These are phyloP conservation scores for Cassiopea andromeda DNA, from an alignment of 30 jellyfish, hydroid and myxozoan genomes.

Conservation along the genomic window DNA sequence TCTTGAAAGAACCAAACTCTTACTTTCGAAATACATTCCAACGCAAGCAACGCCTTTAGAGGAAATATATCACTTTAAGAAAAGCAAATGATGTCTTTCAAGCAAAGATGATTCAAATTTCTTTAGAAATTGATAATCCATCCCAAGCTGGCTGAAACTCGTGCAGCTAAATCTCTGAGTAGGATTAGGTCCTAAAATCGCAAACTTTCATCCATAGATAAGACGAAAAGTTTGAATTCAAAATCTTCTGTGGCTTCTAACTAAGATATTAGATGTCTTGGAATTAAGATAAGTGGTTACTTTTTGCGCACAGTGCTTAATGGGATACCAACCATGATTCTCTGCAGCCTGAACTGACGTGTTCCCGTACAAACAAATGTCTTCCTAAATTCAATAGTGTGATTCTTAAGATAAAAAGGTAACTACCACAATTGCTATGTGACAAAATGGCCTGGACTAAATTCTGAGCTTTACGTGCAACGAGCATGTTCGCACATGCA, in stretches of 20 bases:
- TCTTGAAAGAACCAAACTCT: too few species aligned
- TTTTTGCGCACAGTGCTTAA: background rate
- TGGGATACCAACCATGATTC: background rate
- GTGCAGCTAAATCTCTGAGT: constrained; percentile 17
- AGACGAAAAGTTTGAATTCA: background rate
- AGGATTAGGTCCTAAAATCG: constrained; percentile 21
- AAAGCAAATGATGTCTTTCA: background rate
- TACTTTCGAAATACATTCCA: background rate
- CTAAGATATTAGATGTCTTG: background rate
- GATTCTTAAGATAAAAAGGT: too few species aligned
- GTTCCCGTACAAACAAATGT: background rate
- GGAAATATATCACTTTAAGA: background rate
- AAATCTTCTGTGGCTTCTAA: background rate
- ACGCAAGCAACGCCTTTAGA: background rate
- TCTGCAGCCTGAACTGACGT: background rate
- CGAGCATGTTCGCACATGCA: too few species aligned
- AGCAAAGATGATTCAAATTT: background rate
- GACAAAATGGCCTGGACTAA: too few species aligned
- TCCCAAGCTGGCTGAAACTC: constrained; percentile 15
- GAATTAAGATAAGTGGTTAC: background rate
- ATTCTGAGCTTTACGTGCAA: too few species aligned
- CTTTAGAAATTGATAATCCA: constrained; percentile 28
- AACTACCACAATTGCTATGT: too few species aligned
- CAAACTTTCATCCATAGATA: constrained; percentile 1
- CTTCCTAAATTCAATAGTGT: too few species aligned